Percentiles rank a stretch among this genome's conserved stretches.
Conservation (phyloP, 2,797 vertebrate genomes). For the Microctenopoma lineatum region DNA sequence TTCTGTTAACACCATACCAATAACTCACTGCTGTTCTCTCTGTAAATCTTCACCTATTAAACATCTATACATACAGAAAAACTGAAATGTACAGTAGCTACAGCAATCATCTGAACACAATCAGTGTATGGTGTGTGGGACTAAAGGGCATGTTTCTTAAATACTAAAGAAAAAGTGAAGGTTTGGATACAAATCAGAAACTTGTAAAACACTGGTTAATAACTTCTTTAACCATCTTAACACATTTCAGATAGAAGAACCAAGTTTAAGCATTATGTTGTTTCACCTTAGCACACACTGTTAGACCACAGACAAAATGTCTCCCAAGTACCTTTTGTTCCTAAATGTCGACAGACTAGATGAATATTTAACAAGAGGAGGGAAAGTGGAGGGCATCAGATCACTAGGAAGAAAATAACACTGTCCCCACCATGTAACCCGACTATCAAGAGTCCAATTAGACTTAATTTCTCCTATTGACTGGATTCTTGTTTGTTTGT, state of each 20-base stretch:
- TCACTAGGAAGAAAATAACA: constrained; percentile 65
- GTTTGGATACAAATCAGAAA: neutral
- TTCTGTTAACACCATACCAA: neutral
- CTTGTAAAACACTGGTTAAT: neutral
- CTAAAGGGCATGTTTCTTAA: too few species aligned
- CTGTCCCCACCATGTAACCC: constrained; percentile 47
- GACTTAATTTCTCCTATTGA: constrained; percentile 48
- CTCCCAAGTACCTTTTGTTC: constrained; percentile 57
- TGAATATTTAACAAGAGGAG: constrained; percentile 59
- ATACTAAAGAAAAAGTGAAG: neutral
- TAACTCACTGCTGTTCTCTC: neutral
- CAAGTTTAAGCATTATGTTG: constrained; percentile 1
- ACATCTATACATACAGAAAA: neutral
- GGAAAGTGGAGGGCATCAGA: constrained; percentile 66
- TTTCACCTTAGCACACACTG: constrained; percentile 16
- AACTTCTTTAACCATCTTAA: neutral
- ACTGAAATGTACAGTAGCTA: neutral
- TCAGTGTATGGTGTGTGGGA: neutral
- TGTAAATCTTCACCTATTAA: neutral
- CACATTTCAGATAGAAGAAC: constrained; percentile 10
- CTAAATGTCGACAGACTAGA: constrained; percentile 46
- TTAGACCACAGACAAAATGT: constrained; percentile 21
- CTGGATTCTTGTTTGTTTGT: constrained; percentile 23
- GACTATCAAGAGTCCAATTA: constrained; percentile 49
- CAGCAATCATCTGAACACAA: neutral